Evolutionary conservation across 2,113 vertebrate species (phyloP), one percentile per base, ranked within the genome.

Genomic region (Sinocyclocheilus grahami): DNA sequence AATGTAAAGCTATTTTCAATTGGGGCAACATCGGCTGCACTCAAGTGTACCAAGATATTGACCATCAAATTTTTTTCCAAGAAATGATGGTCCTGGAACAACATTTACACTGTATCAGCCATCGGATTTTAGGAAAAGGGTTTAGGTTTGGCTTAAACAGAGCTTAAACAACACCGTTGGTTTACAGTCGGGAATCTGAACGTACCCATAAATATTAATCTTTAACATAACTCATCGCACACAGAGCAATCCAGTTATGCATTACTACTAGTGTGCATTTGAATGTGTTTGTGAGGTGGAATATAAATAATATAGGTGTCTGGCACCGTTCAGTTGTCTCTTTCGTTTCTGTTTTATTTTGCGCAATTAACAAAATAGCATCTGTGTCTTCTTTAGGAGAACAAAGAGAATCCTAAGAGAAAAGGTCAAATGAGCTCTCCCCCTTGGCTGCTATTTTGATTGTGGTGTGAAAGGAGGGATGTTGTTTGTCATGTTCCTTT

Each of bases 401-500:
- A 65, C 69, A 72, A 72, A 42, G 69, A 72, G 9, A n/a, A 16
- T 11, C 33, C 3, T 39, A 53, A 81, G 20, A 42, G 53, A 86
- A 86, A 91, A 90, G 78, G 88, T 85, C 72, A 86, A 74, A 87
- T 37, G 22, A 1, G 72, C 84, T 78, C 46, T 86, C 85, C 75
- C 9, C 9, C 46, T 88, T n/a, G 20, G 51, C 62, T 63, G 39
- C 77, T 79, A 78, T 87, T 87, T 85, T 87, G 71, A 60, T 8
- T 20, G 75, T 62, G 33, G 33, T 62, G 77, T 82, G 85, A 89
- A 89, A 87, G 51, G 51, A 69, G 78, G 74, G 48, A 2, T 62
- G 63, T 6, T 63, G 48, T 55, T 90, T 81, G 87, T 85, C 83
- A 90, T 86, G 79, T 48, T 78, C n/a, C 53, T 77, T 87, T 85